Percentiles rank a stretch among this genome's conserved stretches.
Conservation (phyloP, 2,113 vertebrate species). For the Etheostoma cragini region DNA sequence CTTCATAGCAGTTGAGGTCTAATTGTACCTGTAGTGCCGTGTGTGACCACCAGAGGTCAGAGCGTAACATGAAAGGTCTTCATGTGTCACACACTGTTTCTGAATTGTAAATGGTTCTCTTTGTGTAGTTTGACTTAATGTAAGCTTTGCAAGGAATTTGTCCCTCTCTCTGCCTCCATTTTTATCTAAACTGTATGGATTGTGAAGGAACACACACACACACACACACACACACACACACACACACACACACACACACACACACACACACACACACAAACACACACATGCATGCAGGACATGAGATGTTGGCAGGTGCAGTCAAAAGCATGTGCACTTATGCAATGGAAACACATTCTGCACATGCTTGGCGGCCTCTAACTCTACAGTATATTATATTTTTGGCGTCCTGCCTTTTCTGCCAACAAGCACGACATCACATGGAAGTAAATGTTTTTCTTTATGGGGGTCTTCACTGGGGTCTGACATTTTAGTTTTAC, state of each 20-base stretch:
- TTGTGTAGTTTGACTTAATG: background rate
- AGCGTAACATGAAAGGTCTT: background rate
- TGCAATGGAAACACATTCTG: conserved; percentile 2
- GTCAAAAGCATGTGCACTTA: conserved; percentile 12
- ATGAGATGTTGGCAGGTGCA: background rate
- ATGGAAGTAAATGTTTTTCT: background rate
- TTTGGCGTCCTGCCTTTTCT: background rate
- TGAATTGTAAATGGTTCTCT: conserved; percentile 1
- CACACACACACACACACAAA: background rate
- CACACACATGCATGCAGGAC: background rate
- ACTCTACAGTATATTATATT: background rate
- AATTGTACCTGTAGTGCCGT: conserved; percentile 5
- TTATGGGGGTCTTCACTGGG: background rate
- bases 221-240: background rate
- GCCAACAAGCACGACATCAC: background rate
- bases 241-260: conserved; percentile 2
- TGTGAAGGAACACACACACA: background rate
- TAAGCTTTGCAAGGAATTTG: background rate
- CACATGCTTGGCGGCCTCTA: background rate
- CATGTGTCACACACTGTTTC: background rate
- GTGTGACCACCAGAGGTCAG: conserved; percentile 53
- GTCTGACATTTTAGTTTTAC: conserved; percentile 2
- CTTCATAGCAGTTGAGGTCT: background rate
- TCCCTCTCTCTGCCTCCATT: background rate
- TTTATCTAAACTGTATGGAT: background rate